These are phyloP conservation scores for Rhinoraja longicauda DNA, from an alignment of 2,797 vertebrate species.

Conservation along the genomic window DNA sequence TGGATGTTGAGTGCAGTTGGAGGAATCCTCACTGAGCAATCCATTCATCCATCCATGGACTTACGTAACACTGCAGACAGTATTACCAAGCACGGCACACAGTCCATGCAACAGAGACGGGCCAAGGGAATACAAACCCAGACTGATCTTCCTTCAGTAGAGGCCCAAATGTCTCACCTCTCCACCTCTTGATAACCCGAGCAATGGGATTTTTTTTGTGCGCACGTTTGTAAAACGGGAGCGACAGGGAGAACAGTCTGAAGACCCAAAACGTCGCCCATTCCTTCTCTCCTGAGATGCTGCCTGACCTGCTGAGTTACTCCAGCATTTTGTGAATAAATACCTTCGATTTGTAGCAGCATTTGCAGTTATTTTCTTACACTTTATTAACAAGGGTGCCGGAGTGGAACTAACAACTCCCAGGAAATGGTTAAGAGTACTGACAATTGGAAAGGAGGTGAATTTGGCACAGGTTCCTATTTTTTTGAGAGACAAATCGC, in stretches of 20 bases:
- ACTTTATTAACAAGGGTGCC: background rate
- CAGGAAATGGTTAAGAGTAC: background rate
- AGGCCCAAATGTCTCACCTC: too few species aligned
- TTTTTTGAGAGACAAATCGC: background rate
- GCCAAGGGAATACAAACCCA: background rate
- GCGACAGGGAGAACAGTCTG: too few species aligned
- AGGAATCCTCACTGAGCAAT: background rate
- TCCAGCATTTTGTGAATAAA: too few species aligned
- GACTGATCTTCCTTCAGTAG: background rate
- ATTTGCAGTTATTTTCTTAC: too few species aligned
- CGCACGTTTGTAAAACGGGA: background rate
- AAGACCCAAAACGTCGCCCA: too few species aligned
- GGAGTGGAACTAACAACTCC: background rate
- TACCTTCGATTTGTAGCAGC: too few species aligned
- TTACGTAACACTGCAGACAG: background rate
- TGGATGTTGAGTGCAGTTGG: background rate
- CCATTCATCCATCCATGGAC: background rate
- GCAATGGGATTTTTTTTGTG: background rate
- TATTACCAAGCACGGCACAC: background rate
- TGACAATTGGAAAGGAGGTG: background rate
- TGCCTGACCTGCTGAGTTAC: too few species aligned
- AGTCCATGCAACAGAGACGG: background rate
- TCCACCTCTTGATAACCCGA: too few species aligned
- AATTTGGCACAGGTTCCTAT: slow-evolving; percentile 4
- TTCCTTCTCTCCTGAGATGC: too few species aligned